Percentiles rank a stretch among this genome's conserved stretches.
Evolutionary conservation across 1,140 invertebrate genomes (phyloP).

Genomic region (Polyergus mexicanus): DNA sequence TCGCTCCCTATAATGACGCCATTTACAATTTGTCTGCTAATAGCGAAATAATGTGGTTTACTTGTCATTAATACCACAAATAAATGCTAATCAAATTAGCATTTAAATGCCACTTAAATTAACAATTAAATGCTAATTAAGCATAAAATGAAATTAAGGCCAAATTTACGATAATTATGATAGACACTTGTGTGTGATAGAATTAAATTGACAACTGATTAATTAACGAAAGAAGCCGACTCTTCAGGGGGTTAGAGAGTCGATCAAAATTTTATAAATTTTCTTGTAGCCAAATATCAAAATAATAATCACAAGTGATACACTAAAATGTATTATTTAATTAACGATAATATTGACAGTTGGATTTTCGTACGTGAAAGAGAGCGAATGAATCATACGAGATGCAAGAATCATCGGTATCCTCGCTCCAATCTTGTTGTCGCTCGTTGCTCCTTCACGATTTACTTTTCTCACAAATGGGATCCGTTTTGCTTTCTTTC

Average conservation of each 20-base stretch:
- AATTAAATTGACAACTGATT: constrained; percentile 27
- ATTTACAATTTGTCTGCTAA: constrained; percentile 54
- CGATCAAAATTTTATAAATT: not conserved
- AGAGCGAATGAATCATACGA: not conserved
- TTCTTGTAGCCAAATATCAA: not conserved
- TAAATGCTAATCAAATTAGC: constrained; percentile 19
- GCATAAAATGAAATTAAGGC: not conserved
- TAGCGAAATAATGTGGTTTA: constrained; percentile 46
- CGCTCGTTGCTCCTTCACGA: constrained; percentile 46
- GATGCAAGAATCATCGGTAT: not conserved
- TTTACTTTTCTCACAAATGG: constrained; percentile 48
- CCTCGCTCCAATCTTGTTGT: constrained; percentile 15
- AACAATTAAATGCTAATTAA: constrained; percentile 25
- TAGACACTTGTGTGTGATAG: not conserved
- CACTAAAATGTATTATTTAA: not conserved
- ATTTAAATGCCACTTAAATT: no score
- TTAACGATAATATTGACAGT: not conserved
- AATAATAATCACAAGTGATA: not conserved
- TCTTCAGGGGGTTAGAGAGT: no score
- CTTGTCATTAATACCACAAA: constrained; percentile 40
- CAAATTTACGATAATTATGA: not conserved
- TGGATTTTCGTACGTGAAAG: not conserved
- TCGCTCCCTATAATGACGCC: constrained; percentile 33
- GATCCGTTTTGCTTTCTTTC: constrained; percentile 51
- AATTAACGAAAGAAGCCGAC: not conserved